Conservation (phyloP, 2,113 vertebrate genomes). For the Notarius lentiginosus region DNA sequence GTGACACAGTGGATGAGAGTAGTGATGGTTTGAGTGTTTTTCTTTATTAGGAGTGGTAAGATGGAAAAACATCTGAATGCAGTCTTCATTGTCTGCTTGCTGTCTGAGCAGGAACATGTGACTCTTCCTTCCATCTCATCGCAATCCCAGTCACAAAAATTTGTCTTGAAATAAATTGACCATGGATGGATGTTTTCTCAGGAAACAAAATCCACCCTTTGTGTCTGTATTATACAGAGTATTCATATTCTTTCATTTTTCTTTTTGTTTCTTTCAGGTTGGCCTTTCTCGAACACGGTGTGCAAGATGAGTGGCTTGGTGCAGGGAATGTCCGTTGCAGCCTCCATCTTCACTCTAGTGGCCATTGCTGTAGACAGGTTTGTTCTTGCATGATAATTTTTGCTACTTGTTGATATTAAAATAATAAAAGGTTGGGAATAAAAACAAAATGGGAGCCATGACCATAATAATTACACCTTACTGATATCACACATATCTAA, state of each 20-base stretch:
- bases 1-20: conserved; percentile 1
- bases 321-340: conserved; percentile 88
- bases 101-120: not conserved
- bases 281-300: conserved; percentile 86
- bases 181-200: not conserved
- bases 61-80: not conserved
- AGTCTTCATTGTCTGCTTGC: not conserved
- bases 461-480: not conserved
- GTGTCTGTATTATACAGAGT: not conserved
- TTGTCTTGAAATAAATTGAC: not conserved
- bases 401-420: not conserved
- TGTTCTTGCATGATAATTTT: conserved; percentile 5
- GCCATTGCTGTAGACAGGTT: conserved; percentile 95
- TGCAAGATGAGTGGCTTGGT: conserved; percentile 94
- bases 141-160: not conserved
- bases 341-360: conserved; percentile 90
- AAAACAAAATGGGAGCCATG: not conserved
- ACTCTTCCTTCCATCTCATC: not conserved
- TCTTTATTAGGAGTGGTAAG: not conserved
- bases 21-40: not conserved
- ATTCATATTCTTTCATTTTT: conserved; percentile 12
- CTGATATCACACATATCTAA: not conserved
- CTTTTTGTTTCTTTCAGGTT: conserved; percentile 71
- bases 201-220: no score
- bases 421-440: not conserved